phyloP scores from a whole-genome alignment of 1,140 invertebrate species.

The Aphaenogaster ashmeadi region DNA sequence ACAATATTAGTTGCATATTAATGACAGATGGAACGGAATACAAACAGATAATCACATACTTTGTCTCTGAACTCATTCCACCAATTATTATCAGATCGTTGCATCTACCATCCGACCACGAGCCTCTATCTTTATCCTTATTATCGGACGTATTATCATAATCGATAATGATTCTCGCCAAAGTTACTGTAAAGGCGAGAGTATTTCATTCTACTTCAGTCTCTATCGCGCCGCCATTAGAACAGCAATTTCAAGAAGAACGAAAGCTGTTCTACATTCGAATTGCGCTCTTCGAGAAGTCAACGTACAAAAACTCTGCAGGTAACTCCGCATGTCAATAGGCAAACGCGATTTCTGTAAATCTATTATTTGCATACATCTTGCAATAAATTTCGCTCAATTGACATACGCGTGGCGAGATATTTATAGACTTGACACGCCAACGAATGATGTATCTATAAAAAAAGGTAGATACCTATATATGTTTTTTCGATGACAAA shows the following conservation, averaged over 20 bases:
- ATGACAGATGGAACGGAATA: neutral
- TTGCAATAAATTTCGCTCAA: slow-evolving; percentile 10
- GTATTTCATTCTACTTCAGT: slow-evolving; percentile 16
- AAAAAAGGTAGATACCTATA: neutral
- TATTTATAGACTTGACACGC: slow-evolving; percentile 17
- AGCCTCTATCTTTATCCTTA: slow-evolving; percentile 32
- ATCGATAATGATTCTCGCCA: slow-evolving; percentile 39
- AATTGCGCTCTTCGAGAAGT: neutral
- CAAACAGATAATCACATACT: slow-evolving; percentile 29
- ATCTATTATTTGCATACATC: slow-evolving; percentile 7
- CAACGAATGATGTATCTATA: neutral
- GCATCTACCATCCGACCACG: neutral
- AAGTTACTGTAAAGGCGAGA: neutral
- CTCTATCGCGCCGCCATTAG: neutral
- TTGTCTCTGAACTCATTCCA: slow-evolving; percentile 13
- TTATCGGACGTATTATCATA: slow-evolving; percentile 42
- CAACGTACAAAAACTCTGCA: neutral
- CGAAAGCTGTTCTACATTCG: neutral
- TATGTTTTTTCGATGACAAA: neutral
- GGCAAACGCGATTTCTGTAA: neutral
- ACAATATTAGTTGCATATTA: slow-evolving; percentile 17
- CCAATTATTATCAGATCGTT: slow-evolving; percentile 32
- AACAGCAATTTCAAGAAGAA: slow-evolving; percentile 6
- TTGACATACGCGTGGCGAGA: neutral
- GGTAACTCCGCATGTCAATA: slow-evolving; percentile 1